phyloP scores from a whole-genome alignment of 2,113 vertebrate species.

The Alligator sinensis region DNA sequence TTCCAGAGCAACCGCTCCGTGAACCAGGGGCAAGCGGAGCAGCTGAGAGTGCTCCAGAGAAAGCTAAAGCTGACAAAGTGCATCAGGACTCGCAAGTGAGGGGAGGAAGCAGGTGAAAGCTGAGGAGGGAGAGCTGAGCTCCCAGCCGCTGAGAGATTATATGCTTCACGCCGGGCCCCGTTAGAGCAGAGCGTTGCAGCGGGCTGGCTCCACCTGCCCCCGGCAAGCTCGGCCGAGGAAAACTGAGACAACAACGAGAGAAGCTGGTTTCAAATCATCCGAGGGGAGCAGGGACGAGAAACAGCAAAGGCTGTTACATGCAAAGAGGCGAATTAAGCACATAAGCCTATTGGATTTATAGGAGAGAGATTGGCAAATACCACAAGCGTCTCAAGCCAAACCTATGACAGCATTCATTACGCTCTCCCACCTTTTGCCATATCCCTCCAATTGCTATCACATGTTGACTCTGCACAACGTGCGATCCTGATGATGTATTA shows the following conservation, averaged over 20 bases:
- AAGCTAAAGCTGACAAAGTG: not conserved
- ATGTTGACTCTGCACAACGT: slow-evolving; percentile 57
- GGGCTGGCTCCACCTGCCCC: not conserved
- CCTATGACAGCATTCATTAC: slow-evolving; percentile 46
- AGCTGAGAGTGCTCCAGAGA: not conserved
- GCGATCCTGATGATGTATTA: slow-evolving; percentile 62
- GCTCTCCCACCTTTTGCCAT: slow-evolving; percentile 31
- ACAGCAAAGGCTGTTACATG: slow-evolving; percentile 9
- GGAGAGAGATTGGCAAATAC: slow-evolving; percentile 54
- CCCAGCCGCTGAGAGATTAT: not conserved
- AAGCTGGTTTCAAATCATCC: not conserved
- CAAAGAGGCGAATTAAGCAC: slow-evolving; percentile 40
- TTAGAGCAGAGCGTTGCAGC: not conserved
- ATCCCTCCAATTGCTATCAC: slow-evolving; percentile 58
- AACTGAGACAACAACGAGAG: not conserved
- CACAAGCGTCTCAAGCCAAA: slow-evolving; percentile 38
- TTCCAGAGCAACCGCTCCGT: not conserved
- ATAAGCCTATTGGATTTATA: slow-evolving; percentile 40
- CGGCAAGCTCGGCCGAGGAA: not conserved
- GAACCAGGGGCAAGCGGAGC: not conserved
- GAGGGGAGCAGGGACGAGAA: not conserved
- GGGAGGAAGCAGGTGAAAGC: slow-evolving; percentile 17
- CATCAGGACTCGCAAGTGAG: not conserved
- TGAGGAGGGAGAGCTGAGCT: not conserved
- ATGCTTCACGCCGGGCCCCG: not conserved